Evolutionary conservation across 2,888 invertebrate genomes (phyloP).

Genomic region (Himalopsyche anomala): DNA sequence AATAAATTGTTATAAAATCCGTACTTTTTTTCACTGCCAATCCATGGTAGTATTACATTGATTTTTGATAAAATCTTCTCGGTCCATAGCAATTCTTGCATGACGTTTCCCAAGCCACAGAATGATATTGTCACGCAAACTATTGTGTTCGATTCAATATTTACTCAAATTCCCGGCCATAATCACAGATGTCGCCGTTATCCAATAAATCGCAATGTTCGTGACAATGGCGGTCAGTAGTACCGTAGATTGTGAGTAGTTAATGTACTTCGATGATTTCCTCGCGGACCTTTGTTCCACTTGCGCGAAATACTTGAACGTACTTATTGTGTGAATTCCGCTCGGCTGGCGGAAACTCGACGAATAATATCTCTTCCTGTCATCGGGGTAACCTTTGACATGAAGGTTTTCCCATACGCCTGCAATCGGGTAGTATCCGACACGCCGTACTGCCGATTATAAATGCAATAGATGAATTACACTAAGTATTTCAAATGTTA

Average conservation of each 20-base stretch:
- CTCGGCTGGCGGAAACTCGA: not conserved
- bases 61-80: no score
- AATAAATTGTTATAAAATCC: no score
- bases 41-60: no score
- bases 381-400: not conserved
- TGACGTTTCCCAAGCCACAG: no score
- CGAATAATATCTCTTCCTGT: slow-evolving; percentile 30
- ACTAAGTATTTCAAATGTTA: no score
- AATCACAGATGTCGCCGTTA: slow-evolving; percentile 26
- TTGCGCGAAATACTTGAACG: not conserved
- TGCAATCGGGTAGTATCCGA: not conserved
- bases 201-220: not conserved
- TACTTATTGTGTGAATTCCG: slow-evolving; percentile 8
- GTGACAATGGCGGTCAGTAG: slow-evolving; percentile 15
- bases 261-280: not conserved
- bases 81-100: no score
- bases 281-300: slow-evolving; percentile 20
- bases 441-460: no score
- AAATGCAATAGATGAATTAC: no score
- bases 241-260: not conserved
- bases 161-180: slow-evolving; percentile 12
- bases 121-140: no score
- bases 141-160: slow-evolving; percentile 6
- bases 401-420: slow-evolving; percentile 17
- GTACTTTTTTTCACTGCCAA: no score